phyloP scores from a whole-genome alignment of 2,113 vertebrate species.

The Micromys minutus region DNA sequence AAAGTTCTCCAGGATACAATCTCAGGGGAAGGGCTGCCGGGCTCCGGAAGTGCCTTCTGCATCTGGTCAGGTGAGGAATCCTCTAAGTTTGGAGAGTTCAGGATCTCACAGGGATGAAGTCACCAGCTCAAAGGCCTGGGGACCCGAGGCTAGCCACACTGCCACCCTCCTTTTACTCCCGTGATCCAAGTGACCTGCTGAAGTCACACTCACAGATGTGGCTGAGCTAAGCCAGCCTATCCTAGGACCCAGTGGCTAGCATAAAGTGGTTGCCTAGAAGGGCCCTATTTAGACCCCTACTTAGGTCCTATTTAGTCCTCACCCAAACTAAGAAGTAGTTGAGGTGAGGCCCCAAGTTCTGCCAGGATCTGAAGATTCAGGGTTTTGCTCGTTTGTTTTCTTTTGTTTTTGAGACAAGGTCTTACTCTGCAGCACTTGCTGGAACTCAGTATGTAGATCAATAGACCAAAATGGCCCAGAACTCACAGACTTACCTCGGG shows the following conservation, averaged over 20 bases:
- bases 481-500: background rate
- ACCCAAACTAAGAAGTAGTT: background rate
- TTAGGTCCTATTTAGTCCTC: too few species aligned
- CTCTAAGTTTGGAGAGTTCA: background rate
- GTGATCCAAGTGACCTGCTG: background rate
- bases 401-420: background rate
- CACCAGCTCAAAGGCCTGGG: background rate
- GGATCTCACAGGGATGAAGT: background rate
- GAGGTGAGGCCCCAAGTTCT: background rate
- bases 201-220: background rate
- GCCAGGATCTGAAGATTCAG: background rate
- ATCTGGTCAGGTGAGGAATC: background rate
- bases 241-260: background rate
- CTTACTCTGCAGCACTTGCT: background rate
- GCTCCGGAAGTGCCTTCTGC: background rate
- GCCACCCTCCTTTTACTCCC: background rate
- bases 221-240: background rate
- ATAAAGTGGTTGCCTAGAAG: background rate
- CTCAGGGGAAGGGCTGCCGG: background rate
- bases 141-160: background rate
- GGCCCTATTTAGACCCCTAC: background rate
- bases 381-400: background rate
- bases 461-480: background rate
- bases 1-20: background rate
- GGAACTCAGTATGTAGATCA: background rate